Percentiles rank a stretch among this genome's conserved stretches.
Conservation (phyloP, 2,888 invertebrate species). For the Leucoptera coffeella region DNA sequence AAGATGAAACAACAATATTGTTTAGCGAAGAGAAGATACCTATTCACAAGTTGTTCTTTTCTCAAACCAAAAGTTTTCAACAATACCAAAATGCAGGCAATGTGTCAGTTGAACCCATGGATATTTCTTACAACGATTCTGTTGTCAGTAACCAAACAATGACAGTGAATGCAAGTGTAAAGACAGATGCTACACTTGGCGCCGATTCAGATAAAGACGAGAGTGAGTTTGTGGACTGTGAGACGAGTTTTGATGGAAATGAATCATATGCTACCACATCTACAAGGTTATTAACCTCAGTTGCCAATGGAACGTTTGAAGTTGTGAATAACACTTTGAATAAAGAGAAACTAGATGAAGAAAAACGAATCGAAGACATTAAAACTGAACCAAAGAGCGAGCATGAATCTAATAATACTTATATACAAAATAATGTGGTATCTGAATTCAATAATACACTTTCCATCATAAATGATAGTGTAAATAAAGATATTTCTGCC, state of each 20-base stretch:
- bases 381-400: too few relatives aligned
- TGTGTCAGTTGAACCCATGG: slow-evolving; percentile 27
- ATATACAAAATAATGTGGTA: too few relatives aligned
- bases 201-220: slow-evolving; percentile 16
- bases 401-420: too few relatives aligned
- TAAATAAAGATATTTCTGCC: too few relatives aligned
- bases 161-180: slow-evolving; percentile 13
- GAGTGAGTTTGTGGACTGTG: slow-evolving; percentile 38
- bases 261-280: slow-evolving; percentile 8
- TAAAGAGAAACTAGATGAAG: too few relatives aligned
- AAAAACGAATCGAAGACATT: too few relatives aligned
- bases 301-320: background rate
- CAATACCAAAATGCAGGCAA: slow-evolving; percentile 11
- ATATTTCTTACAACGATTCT: slow-evolving; percentile 25
- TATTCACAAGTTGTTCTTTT: slow-evolving; percentile 26
- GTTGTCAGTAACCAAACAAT: slow-evolving; percentile 15
- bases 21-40: slow-evolving; percentile 34
- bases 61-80: slow-evolving; percentile 3
- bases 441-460: too few relatives aligned
- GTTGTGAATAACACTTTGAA: background rate
- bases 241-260: slow-evolving; percentile 29
- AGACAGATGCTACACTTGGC: slow-evolving; percentile 7
- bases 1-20: slow-evolving; percentile 31
- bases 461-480: too few relatives aligned
- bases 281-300: background rate